Conservation (phyloP, 2,113 vertebrate species). For the Lichenostomus cassidix region DNA sequence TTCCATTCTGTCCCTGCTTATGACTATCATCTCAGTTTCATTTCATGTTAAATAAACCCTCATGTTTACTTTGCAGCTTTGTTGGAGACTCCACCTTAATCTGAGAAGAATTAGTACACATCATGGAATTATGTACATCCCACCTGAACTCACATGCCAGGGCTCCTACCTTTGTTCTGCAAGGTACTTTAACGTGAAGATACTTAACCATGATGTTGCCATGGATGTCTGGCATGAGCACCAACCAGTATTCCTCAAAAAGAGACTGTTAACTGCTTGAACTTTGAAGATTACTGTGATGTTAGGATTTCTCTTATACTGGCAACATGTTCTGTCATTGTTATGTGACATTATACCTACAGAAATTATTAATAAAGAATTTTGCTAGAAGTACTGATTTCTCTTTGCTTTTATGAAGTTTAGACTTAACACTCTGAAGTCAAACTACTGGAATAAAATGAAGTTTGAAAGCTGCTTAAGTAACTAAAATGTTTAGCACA, state of each 20-base stretch:
- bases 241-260: neutral
- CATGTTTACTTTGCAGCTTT: slow-evolving; percentile 23
- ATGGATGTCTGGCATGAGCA: neutral
- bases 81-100: neutral
- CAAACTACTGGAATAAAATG: neutral
- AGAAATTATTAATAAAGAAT: slow-evolving; percentile 48
- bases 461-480: neutral
- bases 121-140: neutral
- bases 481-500: neutral
- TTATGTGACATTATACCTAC: slow-evolving; percentile 13
- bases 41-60: slow-evolving; percentile 1
- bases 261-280: neutral
- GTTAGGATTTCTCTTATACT: slow-evolving; percentile 17
- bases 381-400: slow-evolving; percentile 10
- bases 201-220: neutral
- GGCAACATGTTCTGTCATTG: slow-evolving; percentile 14
- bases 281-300: neutral
- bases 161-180: neutral
- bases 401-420: neutral
- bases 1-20: neutral
- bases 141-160: neutral
- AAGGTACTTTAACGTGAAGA: neutral
- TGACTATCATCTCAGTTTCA: neutral
- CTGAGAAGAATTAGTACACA: neutral
- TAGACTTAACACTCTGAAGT: neutral